Base-by-base conservation (phyloP, 1,140 invertebrate species). In the Nebria ingens region DNA sequence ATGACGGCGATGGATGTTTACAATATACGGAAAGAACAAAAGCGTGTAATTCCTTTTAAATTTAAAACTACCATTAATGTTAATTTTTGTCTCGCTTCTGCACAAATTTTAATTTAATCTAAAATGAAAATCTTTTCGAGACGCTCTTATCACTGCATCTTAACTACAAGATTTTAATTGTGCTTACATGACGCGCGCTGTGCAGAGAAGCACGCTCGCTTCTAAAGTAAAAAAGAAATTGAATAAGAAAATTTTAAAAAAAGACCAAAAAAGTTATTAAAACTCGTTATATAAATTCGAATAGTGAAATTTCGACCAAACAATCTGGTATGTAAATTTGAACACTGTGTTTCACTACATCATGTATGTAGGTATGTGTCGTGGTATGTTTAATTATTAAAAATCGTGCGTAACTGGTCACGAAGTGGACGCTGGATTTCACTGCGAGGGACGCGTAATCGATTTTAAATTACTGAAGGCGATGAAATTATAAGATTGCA, bases 271-370 rank as follows among this genome's bases (percentile, higher is more conserved):
- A n/a, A n/a, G n/a, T n/a, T n/a, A n/a, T n/a, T n/a, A n/a, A n/a
- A n/a, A n/a, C n/a, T n/a, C n/a, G n/a, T n/a, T n/a, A n/a, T n/a
- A n/a, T n/a, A n/a, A n/a, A n/a, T n/a, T n/a, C 40, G 40, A 9
- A 11, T 6, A 45, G 15, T 17, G 17, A 45, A 45, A 17, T 17
- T 12, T 45, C 3, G 9, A 45, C 17, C 17, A 45, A 45, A 45
- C 17, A 45, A 45, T 45, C 15, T 45, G 3, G 40, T 45, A 45
- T 45, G 40, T 45, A 45, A 45, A 45, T 45, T 45, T 29, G n/a
- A n/a, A n/a, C 25, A 34, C 25, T 9, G n/a, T 34, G 6, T 34
- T 34, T n/a, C 6, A 34, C 25, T n/a, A 34, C 6, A n/a, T 34
- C n/a, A 34, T 9, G 6, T 34, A n/a, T 34, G 25, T n/a, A 6